Evolutionary conservation across 2,888 invertebrate species (phyloP), one percentile per base, ranked within the genome.

Genomic region (Drymonia ruficornis): DNA sequence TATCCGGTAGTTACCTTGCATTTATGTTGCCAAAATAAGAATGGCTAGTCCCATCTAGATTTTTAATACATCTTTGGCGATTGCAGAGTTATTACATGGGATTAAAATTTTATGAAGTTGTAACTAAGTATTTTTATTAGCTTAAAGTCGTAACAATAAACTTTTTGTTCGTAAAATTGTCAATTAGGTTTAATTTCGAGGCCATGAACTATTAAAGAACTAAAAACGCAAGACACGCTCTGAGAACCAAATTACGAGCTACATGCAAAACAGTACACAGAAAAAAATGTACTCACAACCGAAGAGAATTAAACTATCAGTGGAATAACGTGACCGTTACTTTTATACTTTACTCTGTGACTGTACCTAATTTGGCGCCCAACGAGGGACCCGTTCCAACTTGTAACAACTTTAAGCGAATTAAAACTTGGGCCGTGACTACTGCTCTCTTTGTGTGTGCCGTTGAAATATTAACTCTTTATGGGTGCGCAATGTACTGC

Each of bases 401-500:
- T 91, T 87, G 88, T 86, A 87, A 89, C 90, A 90, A 91, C 84
- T 91, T 89, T 87, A 91, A 92, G 89, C 91, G 90, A 92, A 92
- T 92, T 91, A 91, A 92, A 92, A 91, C 86, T 92, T 91, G 76
- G 70, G 67, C 74, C 77, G 83, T 86, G 88, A 87, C 89, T 89
- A 90, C 88, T 86, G 89, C 85, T 84, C 82, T 81, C 84, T 90
- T 86, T 86, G 89, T 89, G 83, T 82, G 81, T 72, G 75, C 77
- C 71, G 76, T 78, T 91, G 86, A 91, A 92, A 91, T 91, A 91
- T 92, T 92, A 91, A 91, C 88, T 91, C 89, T 87, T 91, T 87
- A 87, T 85, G 86, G 81, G 83, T 76, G 82, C 80, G 85, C 80
- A 86, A 81, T 89, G 88, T 88, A 89, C 84, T 83, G 78, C 73